These are phyloP conservation scores for Steinernema feltiae DNA, from an alignment of 1,140 invertebrate genomes.

Conservation along the genomic window DNA sequence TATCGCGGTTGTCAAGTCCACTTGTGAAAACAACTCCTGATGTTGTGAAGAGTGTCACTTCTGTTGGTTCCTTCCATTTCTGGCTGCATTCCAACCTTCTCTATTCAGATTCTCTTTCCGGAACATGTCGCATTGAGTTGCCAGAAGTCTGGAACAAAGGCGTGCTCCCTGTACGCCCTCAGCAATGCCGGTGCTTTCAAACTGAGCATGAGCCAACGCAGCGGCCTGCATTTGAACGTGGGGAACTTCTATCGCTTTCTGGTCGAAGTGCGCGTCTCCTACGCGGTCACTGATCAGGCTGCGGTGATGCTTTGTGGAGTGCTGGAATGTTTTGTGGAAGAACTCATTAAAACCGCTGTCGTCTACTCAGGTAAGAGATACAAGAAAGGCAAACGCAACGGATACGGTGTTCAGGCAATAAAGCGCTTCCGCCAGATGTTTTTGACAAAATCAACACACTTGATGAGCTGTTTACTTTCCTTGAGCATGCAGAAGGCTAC, in stretches of 20 bases:
- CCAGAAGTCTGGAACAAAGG: not conserved
- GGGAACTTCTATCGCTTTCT: constrained; percentile 3
- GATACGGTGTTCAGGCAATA: not conserved
- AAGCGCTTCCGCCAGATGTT: not conserved
- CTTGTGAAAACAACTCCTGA: constrained; percentile 1
- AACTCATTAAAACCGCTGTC: not conserved
- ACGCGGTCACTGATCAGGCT: not conserved
- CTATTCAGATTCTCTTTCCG: not conserved
- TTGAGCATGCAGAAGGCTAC: not conserved
- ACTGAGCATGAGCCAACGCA: not conserved
- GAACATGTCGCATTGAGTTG: not conserved
- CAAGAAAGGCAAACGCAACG: not conserved
- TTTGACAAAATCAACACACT: constrained; percentile 12
- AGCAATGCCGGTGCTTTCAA: not conserved
- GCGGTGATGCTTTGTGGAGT: not conserved
- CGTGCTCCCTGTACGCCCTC: not conserved
- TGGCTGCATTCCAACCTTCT: not conserved
- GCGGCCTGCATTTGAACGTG: not conserved
- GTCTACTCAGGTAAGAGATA: not conserved
- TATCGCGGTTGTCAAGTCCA: not conserved
- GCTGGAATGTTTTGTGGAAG: not conserved
- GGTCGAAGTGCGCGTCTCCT: not conserved
- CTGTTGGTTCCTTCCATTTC: not conserved
- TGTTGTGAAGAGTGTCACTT: not conserved
- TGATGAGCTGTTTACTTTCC: not conserved